phyloP scores from a whole-genome alignment of 1,140 invertebrate species.

The Apis florea region DNA sequence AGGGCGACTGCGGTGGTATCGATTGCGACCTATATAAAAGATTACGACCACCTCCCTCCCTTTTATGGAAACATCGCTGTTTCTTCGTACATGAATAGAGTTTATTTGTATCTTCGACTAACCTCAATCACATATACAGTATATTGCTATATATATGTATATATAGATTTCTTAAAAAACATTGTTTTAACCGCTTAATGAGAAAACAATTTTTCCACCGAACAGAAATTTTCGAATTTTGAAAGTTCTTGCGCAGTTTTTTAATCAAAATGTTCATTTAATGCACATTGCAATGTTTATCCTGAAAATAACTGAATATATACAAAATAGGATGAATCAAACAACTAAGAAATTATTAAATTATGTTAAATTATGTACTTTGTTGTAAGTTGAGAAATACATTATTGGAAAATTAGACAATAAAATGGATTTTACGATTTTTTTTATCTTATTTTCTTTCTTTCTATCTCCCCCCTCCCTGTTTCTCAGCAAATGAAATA shows the following conservation, averaged over 20 bases:
- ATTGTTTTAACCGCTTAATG: neutral
- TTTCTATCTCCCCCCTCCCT: accelerated
- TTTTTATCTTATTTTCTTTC: neutral
- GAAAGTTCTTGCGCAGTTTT: neutral
- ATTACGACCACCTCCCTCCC: constrained; percentile 10
- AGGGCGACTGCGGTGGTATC: constrained; percentile 22
- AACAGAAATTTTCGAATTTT: too few relatives aligned
- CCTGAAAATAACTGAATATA: neutral
- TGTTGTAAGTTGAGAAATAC: neutral
- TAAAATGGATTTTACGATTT: neutral
- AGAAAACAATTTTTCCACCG: neutral
- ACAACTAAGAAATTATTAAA: constrained; percentile 4
- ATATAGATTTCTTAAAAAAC: neutral
- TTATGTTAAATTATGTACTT: too few relatives aligned
- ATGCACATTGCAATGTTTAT: neutral
- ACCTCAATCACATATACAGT: neutral
- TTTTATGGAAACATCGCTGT: constrained; percentile 28
- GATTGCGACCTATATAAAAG: constrained; percentile 52
- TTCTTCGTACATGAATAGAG: constrained; percentile 8
- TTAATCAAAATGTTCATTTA: neutral
- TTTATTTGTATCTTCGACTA: neutral
- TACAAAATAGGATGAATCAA: neutral
- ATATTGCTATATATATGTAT: too few relatives aligned
- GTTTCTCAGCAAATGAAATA: neutral
- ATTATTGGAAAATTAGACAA: neutral